Evolutionary conservation across 2,888 invertebrate species (phyloP).

Genomic region (Hirudinaria manillensis): DNA sequence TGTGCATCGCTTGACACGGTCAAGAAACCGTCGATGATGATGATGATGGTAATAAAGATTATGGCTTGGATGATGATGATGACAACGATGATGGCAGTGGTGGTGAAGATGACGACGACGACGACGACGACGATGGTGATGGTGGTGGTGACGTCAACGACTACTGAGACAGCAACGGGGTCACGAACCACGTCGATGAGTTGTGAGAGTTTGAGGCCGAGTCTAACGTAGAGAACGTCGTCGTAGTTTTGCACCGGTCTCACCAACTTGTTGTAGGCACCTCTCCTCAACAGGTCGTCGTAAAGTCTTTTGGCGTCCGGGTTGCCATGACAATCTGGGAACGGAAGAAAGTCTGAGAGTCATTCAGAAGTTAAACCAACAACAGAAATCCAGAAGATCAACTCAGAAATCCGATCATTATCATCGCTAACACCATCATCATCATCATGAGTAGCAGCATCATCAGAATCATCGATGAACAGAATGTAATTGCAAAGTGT

Average conservation of each 20-base stretch:
- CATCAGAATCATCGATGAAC: not conserved
- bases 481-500: too few species aligned
- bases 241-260: conserved; percentile 19
- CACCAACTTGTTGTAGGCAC: conserved; percentile 39
- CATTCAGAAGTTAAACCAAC: too few species aligned
- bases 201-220: conserved; percentile 30
- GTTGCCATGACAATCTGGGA: conserved; percentile 8
- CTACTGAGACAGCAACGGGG: not conserved
- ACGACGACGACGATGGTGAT: conserved; percentile 10
- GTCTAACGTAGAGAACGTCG: conserved; percentile 12
- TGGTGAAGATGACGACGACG: not conserved
- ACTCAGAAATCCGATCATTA: too few species aligned
- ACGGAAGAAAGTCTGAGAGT: not conserved
- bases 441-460: too few species aligned
- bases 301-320: conserved; percentile 30
- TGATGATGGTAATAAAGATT: not conserved
- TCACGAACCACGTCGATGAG: conserved; percentile 29
- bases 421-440: too few species aligned
- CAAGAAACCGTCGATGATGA: not conserved
- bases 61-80: not conserved
- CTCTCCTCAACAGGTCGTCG: conserved; percentile 31
- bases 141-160: not conserved
- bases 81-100: not conserved
- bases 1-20: too few species aligned
- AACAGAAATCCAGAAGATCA: too few species aligned